Evolutionary conservation across 2,888 invertebrate species (phyloP).

Genomic region (Melitaea athalia): DNA sequence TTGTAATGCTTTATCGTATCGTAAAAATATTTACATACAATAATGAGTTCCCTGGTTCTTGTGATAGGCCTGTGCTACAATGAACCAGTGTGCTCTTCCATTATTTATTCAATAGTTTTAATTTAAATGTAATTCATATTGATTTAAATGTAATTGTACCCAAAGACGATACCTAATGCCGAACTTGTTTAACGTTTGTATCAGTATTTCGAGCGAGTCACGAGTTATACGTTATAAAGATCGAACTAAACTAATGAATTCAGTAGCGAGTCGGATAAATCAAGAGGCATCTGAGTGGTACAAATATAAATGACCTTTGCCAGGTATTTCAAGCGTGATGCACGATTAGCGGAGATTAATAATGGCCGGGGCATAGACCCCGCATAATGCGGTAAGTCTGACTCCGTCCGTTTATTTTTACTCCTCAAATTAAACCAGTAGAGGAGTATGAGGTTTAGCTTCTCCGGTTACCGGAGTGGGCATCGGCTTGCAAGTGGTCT

Average conservation of each 20-base stretch:
- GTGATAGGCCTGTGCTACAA: too few relatives aligned
- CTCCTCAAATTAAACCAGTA: background rate
- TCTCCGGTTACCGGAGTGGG: background rate
- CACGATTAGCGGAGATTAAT: conserved; percentile 38
- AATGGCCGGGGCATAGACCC: conserved; percentile 36
- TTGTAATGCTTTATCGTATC: too few relatives aligned
- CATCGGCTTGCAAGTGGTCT: background rate
- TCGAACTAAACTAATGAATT: conserved; percentile 39
- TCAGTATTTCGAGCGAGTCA: conserved; percentile 9
- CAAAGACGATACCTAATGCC: background rate
- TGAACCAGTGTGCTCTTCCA: too few relatives aligned
- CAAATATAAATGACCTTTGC: conserved; percentile 40
- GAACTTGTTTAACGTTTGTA: background rate
- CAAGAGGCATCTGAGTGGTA: conserved; percentile 38
- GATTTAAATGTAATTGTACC: background rate
- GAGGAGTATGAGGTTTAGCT: background rate
- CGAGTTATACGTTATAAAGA: background rate
- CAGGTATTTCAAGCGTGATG: conserved; percentile 38
- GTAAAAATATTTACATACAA: too few relatives aligned
- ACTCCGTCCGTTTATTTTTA: conserved; percentile 7
- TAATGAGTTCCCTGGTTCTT: too few relatives aligned
- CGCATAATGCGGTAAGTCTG: conserved; percentile 17
- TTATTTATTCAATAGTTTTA: too few relatives aligned
- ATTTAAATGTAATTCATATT: too few relatives aligned
- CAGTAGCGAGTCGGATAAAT: conserved; percentile 35